phyloP scores from a whole-genome alignment of 2,888 invertebrate species.

The Anthophora plumipes region DNA sequence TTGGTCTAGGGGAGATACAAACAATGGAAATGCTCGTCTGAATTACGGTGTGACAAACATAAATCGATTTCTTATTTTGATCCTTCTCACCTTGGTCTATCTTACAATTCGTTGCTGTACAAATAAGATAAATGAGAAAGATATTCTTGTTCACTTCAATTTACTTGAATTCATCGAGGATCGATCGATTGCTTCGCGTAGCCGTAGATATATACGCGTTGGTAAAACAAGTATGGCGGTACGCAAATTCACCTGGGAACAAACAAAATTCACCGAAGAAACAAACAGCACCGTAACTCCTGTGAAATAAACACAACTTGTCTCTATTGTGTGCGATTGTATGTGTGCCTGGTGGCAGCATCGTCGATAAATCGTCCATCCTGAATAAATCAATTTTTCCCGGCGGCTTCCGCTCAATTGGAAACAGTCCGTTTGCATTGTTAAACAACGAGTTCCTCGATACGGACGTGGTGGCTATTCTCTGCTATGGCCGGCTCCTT shows the following conservation, averaged over 20 bases:
- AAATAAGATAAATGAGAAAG: no score
- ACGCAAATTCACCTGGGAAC: constrained; percentile 8
- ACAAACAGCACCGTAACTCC: constrained; percentile 24
- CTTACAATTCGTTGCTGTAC: no score
- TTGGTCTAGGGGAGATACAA: no score
- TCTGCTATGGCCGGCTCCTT: constrained; percentile 35
- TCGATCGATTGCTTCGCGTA: no score
- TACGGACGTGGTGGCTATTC: constrained; percentile 9
- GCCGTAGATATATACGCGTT: no score
- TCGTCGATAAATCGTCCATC: constrained; percentile 38
- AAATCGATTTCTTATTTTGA: no score
- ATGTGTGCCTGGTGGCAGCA: constrained; percentile 3
- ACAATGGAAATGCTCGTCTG: no score
- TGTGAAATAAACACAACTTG: background rate
- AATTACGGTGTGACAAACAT: no score
- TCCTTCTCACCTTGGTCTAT: no score
- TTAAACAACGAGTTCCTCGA: constrained; percentile 48
- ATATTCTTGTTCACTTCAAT: no score
- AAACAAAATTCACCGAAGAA: background rate
- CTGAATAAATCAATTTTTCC: constrained; percentile 59
- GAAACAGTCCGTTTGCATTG: constrained; percentile 54
- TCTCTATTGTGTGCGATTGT: background rate
- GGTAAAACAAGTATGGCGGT: background rate
- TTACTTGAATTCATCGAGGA: no score
- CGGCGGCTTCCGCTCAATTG: constrained; percentile 46